Percentiles rank a stretch among this genome's conserved stretches.
Evolutionary conservation across 1,140 invertebrate genomes (phyloP).

Genomic region (Nautilus pompilius): DNA sequence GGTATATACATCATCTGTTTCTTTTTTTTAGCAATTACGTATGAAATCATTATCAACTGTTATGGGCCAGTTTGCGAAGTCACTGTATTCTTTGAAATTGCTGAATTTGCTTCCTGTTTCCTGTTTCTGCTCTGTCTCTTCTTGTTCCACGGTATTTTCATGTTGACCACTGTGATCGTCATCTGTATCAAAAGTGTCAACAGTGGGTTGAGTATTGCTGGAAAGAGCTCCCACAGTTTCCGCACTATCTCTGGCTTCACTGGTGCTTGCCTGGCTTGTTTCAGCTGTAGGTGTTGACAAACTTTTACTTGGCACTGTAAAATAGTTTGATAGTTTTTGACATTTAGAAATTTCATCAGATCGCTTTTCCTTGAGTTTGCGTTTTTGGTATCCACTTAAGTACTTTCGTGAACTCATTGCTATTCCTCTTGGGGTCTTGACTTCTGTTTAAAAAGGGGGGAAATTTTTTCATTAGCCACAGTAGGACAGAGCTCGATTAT

Average conservation of each 20-base stretch:
- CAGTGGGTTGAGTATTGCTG: background rate
- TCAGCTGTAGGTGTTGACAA: background rate
- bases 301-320: background rate
- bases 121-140: background rate
- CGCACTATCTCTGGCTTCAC: background rate
- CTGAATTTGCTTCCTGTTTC: background rate
- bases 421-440: background rate
- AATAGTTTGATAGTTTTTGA: background rate
- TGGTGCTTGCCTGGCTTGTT: background rate
- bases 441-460: background rate
- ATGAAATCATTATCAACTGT: background rate
- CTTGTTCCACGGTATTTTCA: too few relatives aligned
- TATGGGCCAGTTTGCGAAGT: background rate
- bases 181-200: background rate
- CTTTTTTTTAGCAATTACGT: background rate
- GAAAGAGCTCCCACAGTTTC: background rate
- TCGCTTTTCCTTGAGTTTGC: background rate
- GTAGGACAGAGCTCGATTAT: background rate
- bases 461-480: background rate
- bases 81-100: background rate
- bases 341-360: background rate
- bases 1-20: background rate
- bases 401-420: background rate
- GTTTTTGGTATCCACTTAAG: background rate
- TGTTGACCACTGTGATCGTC: background rate